Base-by-base conservation (phyloP, 2,113 vertebrate species). In the Martes martes region DNA sequence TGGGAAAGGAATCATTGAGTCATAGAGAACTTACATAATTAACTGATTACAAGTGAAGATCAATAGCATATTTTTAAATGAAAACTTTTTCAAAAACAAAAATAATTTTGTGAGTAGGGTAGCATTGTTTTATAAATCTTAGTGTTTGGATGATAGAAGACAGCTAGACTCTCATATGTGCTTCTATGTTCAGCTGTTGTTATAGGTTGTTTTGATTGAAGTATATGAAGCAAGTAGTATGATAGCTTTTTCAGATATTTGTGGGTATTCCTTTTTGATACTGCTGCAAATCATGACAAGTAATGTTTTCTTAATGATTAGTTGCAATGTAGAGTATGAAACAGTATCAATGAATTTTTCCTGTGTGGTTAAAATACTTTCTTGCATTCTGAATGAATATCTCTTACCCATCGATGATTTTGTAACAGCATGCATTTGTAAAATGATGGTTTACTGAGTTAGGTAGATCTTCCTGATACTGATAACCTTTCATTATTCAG, bases 11-110 rank as follows among this genome's bases (percentile, higher is more conserved):
- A 67, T 21, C 31, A 9, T 42, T 50, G 80, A 89, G 10, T 19
- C 45, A 6, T 8, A 33, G 81, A 80, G 36, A 15, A 33, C 31
- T 93, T 57, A 50, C 31, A 23, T 14, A 36, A 11, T 73, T 24
- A 57, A 45, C 26, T 50, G n/a, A 52, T 67, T 26, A 4, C 33
- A 65, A 42, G 21, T 83, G 55, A 28, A 87, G 26, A 24, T 11
- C 15, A n/a, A 14, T 33, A 21, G 59, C 50, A 11, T n/a, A 16
- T 61, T 71, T 82, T 47, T 21, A 42, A 69, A 21, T 79, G 42
- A 83, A 87, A 91, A 78, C 16, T 69, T 71, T 93, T 93, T 94
- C 42, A 45, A 67, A 86, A 87, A 31, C 73, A 87, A 85, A 42
- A 85, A 42, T 83, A 83, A 71, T 79, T 79, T 69, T 5, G 3